Evolutionary conservation across 2,888 invertebrate genomes (phyloP).

Genomic region (Anthrax anthrax): DNA sequence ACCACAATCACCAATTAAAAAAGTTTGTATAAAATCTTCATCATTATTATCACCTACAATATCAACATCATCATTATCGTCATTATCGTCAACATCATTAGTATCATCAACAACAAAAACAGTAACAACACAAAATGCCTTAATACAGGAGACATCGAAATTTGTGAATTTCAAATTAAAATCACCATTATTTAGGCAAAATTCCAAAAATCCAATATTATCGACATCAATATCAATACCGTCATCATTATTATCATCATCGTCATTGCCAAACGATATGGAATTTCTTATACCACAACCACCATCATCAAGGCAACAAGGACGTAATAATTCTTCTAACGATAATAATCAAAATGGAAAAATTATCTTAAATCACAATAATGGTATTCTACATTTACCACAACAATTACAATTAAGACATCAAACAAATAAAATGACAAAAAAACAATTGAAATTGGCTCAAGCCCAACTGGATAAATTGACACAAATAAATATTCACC

Average conservation of each 20-base stretch:
- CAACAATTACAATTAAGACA: background rate
- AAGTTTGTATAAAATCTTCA: slow-evolving; percentile 5
- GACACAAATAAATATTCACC: slow-evolving; percentile 67
- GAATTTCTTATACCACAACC: slow-evolving; percentile 29
- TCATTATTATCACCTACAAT: background rate
- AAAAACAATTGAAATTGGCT: slow-evolving; percentile 54
- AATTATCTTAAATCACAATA: slow-evolving; percentile 2
- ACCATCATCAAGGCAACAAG: slow-evolving; percentile 7
- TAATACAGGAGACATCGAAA: slow-evolving; percentile 4
- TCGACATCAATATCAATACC: background rate
- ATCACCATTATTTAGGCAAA: slow-evolving; percentile 8
- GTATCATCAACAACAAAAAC: background rate
- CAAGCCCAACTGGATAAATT: slow-evolving; percentile 60
- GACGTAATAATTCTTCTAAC: background rate
- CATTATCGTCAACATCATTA: background rate
- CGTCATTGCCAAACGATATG: slow-evolving; percentile 20
- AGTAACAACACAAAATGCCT: background rate
- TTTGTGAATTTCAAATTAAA: slow-evolving; percentile 5
- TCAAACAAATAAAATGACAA: slow-evolving; percentile 36
- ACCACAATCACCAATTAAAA: slow-evolving; percentile 8
- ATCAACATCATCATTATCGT: background rate
- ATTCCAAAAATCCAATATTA: slow-evolving; percentile 1
- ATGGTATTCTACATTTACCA: slow-evolving; percentile 1
- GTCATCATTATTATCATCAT: slow-evolving; percentile 1
- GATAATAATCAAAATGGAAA: slow-evolving; percentile 25